Evolutionary conservation across 2,888 invertebrate species (phyloP).

Genomic region (Silvanus unidentatus): DNA sequence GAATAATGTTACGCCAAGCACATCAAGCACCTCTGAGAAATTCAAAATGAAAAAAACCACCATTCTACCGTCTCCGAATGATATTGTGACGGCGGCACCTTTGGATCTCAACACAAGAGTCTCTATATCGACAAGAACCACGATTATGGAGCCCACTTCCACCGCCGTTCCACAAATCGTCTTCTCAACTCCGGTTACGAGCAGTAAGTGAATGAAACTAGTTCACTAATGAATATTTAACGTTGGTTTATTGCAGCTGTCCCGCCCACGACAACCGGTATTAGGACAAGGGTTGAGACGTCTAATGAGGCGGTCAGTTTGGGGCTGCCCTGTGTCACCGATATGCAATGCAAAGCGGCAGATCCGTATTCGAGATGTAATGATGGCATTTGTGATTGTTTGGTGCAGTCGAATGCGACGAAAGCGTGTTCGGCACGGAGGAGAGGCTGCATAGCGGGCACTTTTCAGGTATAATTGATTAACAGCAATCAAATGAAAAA

Average conservation of each 20-base stretch:
- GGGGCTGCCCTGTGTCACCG: slow-evolving; percentile 68
- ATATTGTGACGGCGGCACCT: slow-evolving; percentile 15
- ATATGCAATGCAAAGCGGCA: slow-evolving; percentile 73
- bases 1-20: background rate
- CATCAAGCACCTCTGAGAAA: background rate
- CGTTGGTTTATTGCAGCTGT: slow-evolving; percentile 20
- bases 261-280: slow-evolving; percentile 34
- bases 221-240: slow-evolving; percentile 3
- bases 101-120: slow-evolving; percentile 23
- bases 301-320: slow-evolving; percentile 60
- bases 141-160: slow-evolving; percentile 48
- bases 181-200: slow-evolving; percentile 15
- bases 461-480: slow-evolving; percentile 62
- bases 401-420: slow-evolving; percentile 53
- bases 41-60: slow-evolving; percentile 13
- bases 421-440: slow-evolving; percentile 64
- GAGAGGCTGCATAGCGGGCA: slow-evolving; percentile 76
- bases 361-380: slow-evolving; percentile 73
- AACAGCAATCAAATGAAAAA: background rate
- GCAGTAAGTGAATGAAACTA: slow-evolving; percentile 24
- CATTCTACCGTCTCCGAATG: slow-evolving; percentile 12
- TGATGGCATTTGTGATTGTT: slow-evolving; percentile 74
- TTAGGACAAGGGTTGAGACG: slow-evolving; percentile 43
- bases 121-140: slow-evolving; percentile 43
- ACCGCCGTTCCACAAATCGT: slow-evolving; percentile 33